A percentile compares a stretch with the other conserved stretches of the same genome.
phyloP scores from a whole-genome alignment of 2,888 invertebrate genomes.

The Nymphalis c-album region DNA sequence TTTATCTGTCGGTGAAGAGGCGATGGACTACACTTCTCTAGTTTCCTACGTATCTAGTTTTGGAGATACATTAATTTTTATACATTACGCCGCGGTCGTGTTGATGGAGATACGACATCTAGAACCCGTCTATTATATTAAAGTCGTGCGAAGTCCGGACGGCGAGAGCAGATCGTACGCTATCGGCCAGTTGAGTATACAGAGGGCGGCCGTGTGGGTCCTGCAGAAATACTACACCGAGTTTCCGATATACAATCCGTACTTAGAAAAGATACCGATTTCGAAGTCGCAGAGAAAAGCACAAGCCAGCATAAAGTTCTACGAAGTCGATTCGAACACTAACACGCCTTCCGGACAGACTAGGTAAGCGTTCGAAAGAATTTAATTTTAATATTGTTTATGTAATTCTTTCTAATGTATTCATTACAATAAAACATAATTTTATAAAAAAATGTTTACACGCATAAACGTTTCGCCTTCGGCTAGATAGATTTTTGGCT shows the following conservation, averaged over 20 bases:
- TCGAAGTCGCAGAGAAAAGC: slow-evolving; percentile 90
- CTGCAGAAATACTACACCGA: slow-evolving; percentile 97
- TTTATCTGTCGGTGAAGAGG: slow-evolving; percentile 89
- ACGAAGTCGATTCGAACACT: slow-evolving; percentile 94
- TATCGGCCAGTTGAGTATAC: slow-evolving; percentile 95
- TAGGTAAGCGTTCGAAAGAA: slow-evolving; percentile 52
- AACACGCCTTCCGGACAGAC: slow-evolving; percentile 87
- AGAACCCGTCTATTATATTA: slow-evolving; percentile 93
- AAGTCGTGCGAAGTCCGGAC: slow-evolving; percentile 97
- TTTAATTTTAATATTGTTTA: neutral
- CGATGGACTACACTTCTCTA: slow-evolving; percentile 91
- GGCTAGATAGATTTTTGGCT: too few relatives aligned
- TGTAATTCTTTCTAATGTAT: slow-evolving; percentile 6
- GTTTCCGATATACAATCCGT: slow-evolving; percentile 98
- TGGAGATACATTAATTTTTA: slow-evolving; percentile 95
- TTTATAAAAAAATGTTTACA: too few relatives aligned
- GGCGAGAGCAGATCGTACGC: slow-evolving; percentile 94
- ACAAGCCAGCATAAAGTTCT: slow-evolving; percentile 95
- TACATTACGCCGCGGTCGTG: slow-evolving; percentile 96
- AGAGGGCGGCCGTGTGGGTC: slow-evolving; percentile 96
- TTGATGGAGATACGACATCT: slow-evolving; percentile 96
- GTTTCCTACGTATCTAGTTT: slow-evolving; percentile 96
- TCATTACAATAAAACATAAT: too few relatives aligned
- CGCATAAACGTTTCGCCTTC: too few relatives aligned
- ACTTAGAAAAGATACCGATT: slow-evolving; percentile 94